Conservation (phyloP, 1,140 invertebrate species). For the Macrobrachium rosenbergii region DNA sequence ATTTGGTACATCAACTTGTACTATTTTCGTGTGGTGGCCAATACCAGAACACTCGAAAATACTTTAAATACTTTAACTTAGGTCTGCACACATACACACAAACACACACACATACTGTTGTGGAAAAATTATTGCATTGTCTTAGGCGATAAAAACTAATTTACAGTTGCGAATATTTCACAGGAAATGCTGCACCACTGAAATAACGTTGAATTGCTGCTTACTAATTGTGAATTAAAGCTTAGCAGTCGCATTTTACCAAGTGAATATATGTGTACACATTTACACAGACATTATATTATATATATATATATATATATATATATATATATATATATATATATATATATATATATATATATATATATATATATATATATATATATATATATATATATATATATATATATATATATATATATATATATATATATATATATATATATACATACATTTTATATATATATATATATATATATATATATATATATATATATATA, state of each 20-base stretch:
- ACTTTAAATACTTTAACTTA: not conserved
- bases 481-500: constrained; percentile 2
- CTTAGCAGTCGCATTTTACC: too few relatives aligned
- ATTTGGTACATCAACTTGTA: too few relatives aligned
- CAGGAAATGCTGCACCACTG: too few relatives aligned
- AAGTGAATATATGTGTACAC: constrained; percentile 2
- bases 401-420: constrained; percentile 19
- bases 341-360: too few relatives aligned
- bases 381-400: constrained; percentile 9
- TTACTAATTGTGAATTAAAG: too few relatives aligned
- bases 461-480: constrained; percentile 19
- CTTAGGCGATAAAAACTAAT: too few relatives aligned
- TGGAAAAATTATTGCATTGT: too few relatives aligned
- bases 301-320: constrained; percentile 12
- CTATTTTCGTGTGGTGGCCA: too few relatives aligned
- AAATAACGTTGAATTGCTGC: too few relatives aligned
- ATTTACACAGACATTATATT: not conserved
- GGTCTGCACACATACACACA: not conserved
- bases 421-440: constrained; percentile 19
- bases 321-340: constrained; percentile 18
- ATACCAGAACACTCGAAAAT: too few relatives aligned
- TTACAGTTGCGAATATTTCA: too few relatives aligned
- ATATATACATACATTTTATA: constrained; percentile 15
- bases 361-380: constrained; percentile 4
- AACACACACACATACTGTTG: not conserved